Evolutionary conservation across 2,888 invertebrate genomes (phyloP), one percentile per base, ranked within the genome.

Genomic region (Serripes groenlandicus): DNA sequence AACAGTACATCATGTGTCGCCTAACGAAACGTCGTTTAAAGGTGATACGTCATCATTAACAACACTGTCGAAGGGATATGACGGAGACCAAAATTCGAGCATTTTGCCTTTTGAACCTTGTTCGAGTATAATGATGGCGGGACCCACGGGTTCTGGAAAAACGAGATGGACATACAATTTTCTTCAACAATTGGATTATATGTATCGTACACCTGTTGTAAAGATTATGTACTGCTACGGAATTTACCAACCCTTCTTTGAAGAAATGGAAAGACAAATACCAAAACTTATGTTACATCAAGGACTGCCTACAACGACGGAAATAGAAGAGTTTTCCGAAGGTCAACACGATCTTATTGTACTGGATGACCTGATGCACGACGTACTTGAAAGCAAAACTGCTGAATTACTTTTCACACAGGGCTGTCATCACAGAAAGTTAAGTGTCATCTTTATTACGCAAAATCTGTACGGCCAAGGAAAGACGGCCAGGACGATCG

Each of bases 81-180:
- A n/a, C n/a, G n/a, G n/a, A n/a, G n/a, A n/a, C n/a, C n/a, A n/a
- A n/a, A n/a, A n/a, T n/a, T n/a, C n/a, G n/a, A n/a, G n/a, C n/a
- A n/a, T n/a, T n/a, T n/a, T n/a, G n/a, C 85, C 85, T 15, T 83
- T 87, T 34, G 66, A 71, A 81, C 76, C 85, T 5, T 81, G 83
- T 58, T 78, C 78, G n/a, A 85, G 84, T 62, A 75, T 82, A 9
- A 77, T 79, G 35, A 62, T 84, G 9, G 7, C 15, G 9, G 42
- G 42, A 42, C 7, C 15, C 42, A 42, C 42, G 9, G 7, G 7
- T 15, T 70, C 69, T 26, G 81, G 84, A 11, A 81, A 86, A 72
- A 81, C 84, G 18, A 69, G 68, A 42, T 86, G 83, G 77, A 73
- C 77, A 18, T 75, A 80, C 42, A 74, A 52, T 28, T 74, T 84